A percentile compares a stretch with the other conserved stretches of the same genome.
These are phyloP conservation scores for Tamandua tetradactyla DNA, from an alignment of 2,797 vertebrate genomes.

Conservation along the genomic window DNA sequence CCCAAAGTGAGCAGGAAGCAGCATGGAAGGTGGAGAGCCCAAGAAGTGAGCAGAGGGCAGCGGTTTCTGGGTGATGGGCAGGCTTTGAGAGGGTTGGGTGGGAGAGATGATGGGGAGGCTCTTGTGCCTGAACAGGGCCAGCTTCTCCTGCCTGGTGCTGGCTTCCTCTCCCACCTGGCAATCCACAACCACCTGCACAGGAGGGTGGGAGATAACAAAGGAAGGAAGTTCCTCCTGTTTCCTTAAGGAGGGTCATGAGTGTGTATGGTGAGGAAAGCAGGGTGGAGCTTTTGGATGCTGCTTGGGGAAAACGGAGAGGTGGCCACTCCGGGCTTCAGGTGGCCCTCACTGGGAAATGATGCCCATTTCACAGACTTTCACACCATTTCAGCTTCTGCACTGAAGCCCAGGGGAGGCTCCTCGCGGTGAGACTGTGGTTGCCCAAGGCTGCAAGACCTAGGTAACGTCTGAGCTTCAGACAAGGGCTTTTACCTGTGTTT, in stretches of 20 bases:
- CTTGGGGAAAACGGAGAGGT: neutral
- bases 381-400: neutral
- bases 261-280: fast-evolving
- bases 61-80: neutral
- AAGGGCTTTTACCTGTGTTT: neutral
- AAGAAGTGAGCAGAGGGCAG: neutral
- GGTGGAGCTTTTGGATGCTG: neutral
- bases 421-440: fast-evolving
- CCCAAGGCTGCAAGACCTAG: neutral
- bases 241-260: neutral
- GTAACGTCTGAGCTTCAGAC: neutral
- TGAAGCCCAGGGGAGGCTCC: neutral
- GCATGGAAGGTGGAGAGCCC: too few relatives aligned
- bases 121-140: neutral
- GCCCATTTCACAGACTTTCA: neutral
- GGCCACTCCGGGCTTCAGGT: too few relatives aligned
- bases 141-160: neutral
- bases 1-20: neutral
- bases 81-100: too few relatives aligned
- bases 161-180: fast-evolving
- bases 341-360: neutral
- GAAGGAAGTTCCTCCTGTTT: neutral
- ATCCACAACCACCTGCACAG: neutral
- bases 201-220: neutral
- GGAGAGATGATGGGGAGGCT: neutral